Percentiles rank a stretch among this genome's conserved stretches.
phyloP scores from a whole-genome alignment of 2,888 invertebrate genomes.

The Drosophila pullipes region DNA sequence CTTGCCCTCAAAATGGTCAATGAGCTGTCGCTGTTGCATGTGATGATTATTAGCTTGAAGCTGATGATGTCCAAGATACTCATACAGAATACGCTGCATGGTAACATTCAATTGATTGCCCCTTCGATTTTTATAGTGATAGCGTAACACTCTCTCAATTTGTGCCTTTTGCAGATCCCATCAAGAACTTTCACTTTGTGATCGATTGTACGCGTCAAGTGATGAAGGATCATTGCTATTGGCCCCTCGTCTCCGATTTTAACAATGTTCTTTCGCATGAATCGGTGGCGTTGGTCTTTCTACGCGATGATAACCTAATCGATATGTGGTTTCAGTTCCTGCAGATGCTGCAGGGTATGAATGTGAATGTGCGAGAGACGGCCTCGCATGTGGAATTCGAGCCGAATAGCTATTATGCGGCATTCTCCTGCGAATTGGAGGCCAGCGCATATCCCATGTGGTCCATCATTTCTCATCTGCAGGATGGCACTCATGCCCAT shows the following conservation, averaged over 20 bases:
- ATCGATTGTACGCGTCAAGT: conserved; percentile 96
- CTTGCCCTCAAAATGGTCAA: conserved; percentile 96
- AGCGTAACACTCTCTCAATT: neutral
- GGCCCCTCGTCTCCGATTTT: conserved; percentile 98
- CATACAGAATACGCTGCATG: conserved; percentile 94
- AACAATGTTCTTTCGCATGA: conserved; percentile 98
- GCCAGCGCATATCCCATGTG: conserved; percentile 99
- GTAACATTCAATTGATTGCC: conserved; percentile 85
- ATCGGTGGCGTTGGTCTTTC: conserved; percentile 95
- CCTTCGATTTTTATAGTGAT: neutral
- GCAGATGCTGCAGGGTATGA: conserved; percentile 98
- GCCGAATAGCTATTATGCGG: conserved; percentile 98
- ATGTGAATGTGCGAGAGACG: conserved; percentile 96
- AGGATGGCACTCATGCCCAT: conserved; percentile 90
- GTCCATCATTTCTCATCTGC: conserved; percentile 96
- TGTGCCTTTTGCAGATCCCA: conserved; percentile 87
- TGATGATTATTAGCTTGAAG: conserved; percentile 95
- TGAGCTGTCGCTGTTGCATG: conserved; percentile 94
- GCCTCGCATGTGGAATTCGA: conserved; percentile 98
- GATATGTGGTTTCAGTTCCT: conserved; percentile 98
- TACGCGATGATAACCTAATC: conserved; percentile 94
- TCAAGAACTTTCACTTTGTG: conserved; percentile 94
- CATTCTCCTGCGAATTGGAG: conserved; percentile 98
- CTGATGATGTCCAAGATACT: conserved; percentile 97
- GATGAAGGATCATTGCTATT: conserved; percentile 99